Base-by-base conservation (phyloP, 2,113 vertebrate genomes). In the Notothenia coriiceps region DNA sequence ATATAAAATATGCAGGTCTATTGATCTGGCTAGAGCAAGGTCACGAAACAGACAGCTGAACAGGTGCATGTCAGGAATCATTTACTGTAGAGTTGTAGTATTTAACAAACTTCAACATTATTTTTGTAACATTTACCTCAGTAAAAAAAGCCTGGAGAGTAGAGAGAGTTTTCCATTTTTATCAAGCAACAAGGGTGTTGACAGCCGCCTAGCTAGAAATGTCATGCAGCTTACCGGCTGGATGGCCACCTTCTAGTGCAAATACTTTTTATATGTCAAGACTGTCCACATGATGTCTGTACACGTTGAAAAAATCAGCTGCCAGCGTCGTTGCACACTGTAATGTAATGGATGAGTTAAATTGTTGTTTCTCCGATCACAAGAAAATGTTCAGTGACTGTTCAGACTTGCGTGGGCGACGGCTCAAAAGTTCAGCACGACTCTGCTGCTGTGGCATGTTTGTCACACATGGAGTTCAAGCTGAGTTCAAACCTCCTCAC, bases 351-450 rank as follows among this genome's bases (percentile, higher is more conserved):
- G 14, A 3, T 18, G 68, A 82, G 7, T 70, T 46, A 54, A 80
- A 56, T 44, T 40, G 35, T 77, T n/a, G 18, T 56, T 61, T 43
- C 56, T 70, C 63, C 2, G 18, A 76, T 73, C 35, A 20, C 51
- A 46, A 20, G 59, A 66, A 71, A 68, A 76, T 64, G 68, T 72
- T 82, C 75, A 62, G 63, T 73, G 81, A 76, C 54, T 44, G 20
- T 43, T 74, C 35, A 49, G 46, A 20, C 51, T 74, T 55, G 57
- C 29, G 50, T 82, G 56, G 78, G 60, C 50, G 71, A 69, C 20
- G 0, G 57, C 57, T 82, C 71, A 64, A 74, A 82, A 40, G 68
- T 83, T 80, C 61, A 72, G 61, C 73, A 79, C 57, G 65, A 77
- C 68, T 74, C 74, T 0, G 29, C 67, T 55, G 64, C 52, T 9